These are phyloP conservation scores for Sebastolobus alascanus DNA, from an alignment of 2,797 vertebrate species.

Conservation along the genomic window DNA sequence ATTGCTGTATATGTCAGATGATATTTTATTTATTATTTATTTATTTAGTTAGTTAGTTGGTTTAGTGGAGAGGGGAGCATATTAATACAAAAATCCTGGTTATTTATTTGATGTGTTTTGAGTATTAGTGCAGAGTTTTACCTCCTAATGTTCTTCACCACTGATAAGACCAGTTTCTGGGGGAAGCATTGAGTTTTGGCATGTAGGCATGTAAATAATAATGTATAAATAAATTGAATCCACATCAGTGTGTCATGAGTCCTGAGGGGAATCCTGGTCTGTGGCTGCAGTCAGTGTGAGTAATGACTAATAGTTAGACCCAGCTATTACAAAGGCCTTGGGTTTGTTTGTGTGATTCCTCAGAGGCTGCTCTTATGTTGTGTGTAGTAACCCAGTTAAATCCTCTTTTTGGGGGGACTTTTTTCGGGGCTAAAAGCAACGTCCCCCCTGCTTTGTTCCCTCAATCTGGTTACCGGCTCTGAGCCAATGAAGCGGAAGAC, in stretches of 20 bases:
- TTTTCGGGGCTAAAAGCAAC: slow-evolving; percentile 62
- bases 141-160: background rate
- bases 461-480: slow-evolving; percentile 85
- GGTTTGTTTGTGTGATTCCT: slow-evolving; percentile 55
- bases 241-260: background rate
- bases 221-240: background rate
- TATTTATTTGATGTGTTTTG: background rate
- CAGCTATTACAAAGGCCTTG: slow-evolving; percentile 25
- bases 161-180: background rate
- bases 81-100: background rate
- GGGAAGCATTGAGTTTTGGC: background rate
- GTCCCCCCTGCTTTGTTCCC: slow-evolving; percentile 82
- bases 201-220: background rate
- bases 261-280: background rate
- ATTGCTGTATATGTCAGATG: too few relatives aligned
- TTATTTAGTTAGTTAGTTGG: too few relatives aligned
- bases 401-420: slow-evolving; percentile 53
- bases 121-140: background rate
- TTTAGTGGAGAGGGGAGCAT: too few relatives aligned
- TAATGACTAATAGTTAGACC: slow-evolving; percentile 25
- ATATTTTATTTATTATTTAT: too few relatives aligned
- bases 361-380: slow-evolving; percentile 44
- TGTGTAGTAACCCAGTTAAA: slow-evolving; percentile 45
- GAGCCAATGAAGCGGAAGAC: slow-evolving; percentile 85
- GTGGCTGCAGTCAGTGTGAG: slow-evolving; percentile 7